phyloP scores from a whole-genome alignment of 2,888 invertebrate species.

The Keiferia lycopersicella region DNA sequence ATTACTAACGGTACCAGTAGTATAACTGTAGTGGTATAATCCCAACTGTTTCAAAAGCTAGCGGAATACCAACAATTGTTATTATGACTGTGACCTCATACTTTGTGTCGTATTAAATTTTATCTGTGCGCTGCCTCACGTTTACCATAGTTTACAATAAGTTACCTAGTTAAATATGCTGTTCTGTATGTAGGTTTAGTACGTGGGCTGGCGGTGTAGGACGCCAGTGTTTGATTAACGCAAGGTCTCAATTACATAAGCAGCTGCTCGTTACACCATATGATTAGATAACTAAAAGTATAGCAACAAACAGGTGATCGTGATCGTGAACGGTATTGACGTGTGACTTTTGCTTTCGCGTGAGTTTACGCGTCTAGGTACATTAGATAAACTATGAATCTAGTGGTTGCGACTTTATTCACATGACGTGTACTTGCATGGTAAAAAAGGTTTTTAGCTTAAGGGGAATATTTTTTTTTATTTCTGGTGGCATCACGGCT shows the following conservation, averaged over 20 bases:
- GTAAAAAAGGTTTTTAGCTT: too few relatives aligned
- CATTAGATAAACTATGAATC: too few relatives aligned
- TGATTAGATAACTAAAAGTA: conserved; percentile 18
- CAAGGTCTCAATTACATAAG: conserved; percentile 23
- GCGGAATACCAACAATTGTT: conserved; percentile 40
- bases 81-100: conserved; percentile 38
- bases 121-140: conserved; percentile 19
- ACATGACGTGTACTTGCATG: too few relatives aligned
- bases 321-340: conserved; percentile 6
- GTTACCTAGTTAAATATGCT: conserved; percentile 1
- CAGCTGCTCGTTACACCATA: conserved; percentile 9
- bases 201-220: conserved; percentile 9
- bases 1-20: conserved; percentile 64
- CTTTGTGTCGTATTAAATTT: conserved; percentile 37
- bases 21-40: conserved; percentile 63
- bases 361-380: not conserved
- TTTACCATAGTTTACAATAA: not conserved
- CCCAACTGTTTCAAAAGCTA: conserved; percentile 57
- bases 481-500: too few relatives aligned
- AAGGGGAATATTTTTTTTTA: too few relatives aligned
- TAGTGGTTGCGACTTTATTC: too few relatives aligned
- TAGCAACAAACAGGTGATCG: not conserved
- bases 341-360: not conserved
- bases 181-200: conserved; percentile 15
- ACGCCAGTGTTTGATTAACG: conserved; percentile 9